phyloP scores from a whole-genome alignment of 2,797 vertebrate genomes.

The Telmatherina bonti region DNA sequence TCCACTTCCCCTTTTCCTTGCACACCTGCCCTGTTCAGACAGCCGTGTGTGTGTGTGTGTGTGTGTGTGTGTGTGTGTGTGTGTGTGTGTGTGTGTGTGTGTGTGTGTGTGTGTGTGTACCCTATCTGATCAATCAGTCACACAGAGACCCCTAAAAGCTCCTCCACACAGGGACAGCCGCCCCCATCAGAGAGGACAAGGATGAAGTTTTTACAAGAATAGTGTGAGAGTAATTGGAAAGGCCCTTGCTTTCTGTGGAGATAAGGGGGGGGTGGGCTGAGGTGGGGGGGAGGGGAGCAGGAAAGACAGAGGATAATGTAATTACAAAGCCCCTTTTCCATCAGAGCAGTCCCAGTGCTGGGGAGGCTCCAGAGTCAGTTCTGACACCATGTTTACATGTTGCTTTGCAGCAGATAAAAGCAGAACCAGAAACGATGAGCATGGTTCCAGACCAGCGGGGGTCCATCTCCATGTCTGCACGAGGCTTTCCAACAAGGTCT shows the following conservation, averaged over 20 bases:
- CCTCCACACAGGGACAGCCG: conserved; percentile 67
- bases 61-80: conserved; percentile 25
- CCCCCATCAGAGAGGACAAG: conserved; percentile 59
- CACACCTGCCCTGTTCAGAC: conserved; percentile 36
- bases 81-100: too few relatives aligned
- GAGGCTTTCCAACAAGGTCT: too few relatives aligned
- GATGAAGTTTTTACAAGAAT: conserved; percentile 80
- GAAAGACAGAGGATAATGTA: conserved; percentile 2
- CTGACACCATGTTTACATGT: too few relatives aligned
- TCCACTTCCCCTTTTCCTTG: conserved; percentile 44
- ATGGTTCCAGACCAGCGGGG: too few relatives aligned
- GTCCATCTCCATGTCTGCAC: too few relatives aligned
- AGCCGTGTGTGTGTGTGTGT: too few relatives aligned
- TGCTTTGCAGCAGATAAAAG: too few relatives aligned
- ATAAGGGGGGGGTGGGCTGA: conserved; percentile 17
- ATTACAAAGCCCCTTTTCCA: not conserved
- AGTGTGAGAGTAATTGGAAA: conserved; percentile 75
- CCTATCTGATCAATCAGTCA: conserved; percentile 68
- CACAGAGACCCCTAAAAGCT: conserved; percentile 60
- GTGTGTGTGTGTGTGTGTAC: conserved; percentile 22
- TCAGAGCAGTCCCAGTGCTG: too few relatives aligned
- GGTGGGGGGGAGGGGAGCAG: not conserved
- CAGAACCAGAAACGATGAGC: too few relatives aligned
- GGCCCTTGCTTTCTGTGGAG: conserved; percentile 57
- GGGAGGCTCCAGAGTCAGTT: too few relatives aligned